These are phyloP conservation scores for Andricus curvator DNA, from an alignment of 2,888 invertebrate genomes.

Conservation along the genomic window DNA sequence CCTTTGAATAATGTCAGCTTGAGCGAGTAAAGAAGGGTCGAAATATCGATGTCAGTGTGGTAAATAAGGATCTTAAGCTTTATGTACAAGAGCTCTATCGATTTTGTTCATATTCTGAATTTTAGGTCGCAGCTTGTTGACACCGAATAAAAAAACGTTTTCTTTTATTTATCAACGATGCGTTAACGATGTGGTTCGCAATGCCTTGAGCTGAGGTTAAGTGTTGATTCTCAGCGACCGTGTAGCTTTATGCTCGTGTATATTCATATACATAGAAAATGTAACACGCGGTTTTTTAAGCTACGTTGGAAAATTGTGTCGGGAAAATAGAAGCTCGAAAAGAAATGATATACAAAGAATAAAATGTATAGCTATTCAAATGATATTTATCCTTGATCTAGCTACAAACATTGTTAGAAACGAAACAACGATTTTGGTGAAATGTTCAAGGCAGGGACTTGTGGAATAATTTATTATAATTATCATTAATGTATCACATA, in stretches of 20 bases:
- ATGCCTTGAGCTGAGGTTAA: background rate
- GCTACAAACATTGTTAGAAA: too few relatives aligned
- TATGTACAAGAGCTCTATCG: background rate
- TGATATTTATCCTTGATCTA: too few relatives aligned
- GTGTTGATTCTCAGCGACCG: background rate
- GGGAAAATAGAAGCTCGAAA: background rate
- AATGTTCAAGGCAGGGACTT: too few relatives aligned
- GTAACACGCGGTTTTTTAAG: background rate
- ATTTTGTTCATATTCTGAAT: background rate
- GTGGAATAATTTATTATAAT: too few relatives aligned
- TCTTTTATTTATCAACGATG: background rate
- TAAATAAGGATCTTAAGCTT: background rate
- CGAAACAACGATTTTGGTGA: too few relatives aligned
- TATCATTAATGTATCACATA: too few relatives aligned
- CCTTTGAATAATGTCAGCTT: background rate
- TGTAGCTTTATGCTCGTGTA: background rate
- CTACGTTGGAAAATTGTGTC: background rate
- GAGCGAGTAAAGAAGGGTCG: background rate
- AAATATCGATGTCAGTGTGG: background rate
- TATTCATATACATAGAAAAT: background rate
- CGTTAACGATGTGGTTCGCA: background rate
- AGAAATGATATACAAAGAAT: background rate
- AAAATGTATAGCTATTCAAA: too few relatives aligned
- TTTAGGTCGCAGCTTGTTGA: background rate
- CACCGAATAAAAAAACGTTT: background rate